Evolutionary conservation across 2,888 invertebrate species (phyloP).

Genomic region (Lysandra coridon): DNA sequence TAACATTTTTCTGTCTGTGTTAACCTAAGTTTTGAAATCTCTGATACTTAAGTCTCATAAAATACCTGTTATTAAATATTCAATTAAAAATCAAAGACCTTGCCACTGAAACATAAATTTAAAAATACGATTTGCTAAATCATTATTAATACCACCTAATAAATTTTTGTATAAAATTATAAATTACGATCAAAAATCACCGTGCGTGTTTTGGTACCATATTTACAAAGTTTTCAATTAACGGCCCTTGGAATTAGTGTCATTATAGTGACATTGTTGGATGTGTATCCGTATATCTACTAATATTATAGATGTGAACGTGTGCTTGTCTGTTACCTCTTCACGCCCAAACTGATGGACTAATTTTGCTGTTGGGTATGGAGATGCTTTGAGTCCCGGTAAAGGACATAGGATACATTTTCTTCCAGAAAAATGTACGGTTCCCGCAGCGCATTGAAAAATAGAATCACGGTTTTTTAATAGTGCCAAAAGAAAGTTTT

Average conservation of each 20-base stretch:
- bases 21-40: too few species aligned
- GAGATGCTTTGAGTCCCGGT: too few species aligned
- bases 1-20: too few species aligned
- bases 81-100: background rate
- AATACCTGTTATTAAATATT: too few species aligned
- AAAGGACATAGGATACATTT: too few species aligned
- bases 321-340: too few species aligned
- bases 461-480: background rate
- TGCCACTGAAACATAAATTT: background rate
- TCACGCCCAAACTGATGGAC: too few species aligned
- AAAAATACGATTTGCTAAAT: background rate
- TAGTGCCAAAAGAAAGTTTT: background rate
- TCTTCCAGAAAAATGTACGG: too few species aligned
- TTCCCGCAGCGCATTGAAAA: too few species aligned
- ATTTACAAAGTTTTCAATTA: background rate
- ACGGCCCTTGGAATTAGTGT: background rate
- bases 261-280: background rate
- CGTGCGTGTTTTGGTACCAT: background rate
- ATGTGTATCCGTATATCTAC: background rate
- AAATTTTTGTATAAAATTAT: background rate
- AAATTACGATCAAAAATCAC: background rate
- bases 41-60: too few species aligned
- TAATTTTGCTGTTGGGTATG: too few species aligned
- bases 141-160: background rate
- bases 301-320: too few species aligned